Base-by-base conservation (phyloP, 23 tunicate species). In the Halocynthia roretzi region DNA sequence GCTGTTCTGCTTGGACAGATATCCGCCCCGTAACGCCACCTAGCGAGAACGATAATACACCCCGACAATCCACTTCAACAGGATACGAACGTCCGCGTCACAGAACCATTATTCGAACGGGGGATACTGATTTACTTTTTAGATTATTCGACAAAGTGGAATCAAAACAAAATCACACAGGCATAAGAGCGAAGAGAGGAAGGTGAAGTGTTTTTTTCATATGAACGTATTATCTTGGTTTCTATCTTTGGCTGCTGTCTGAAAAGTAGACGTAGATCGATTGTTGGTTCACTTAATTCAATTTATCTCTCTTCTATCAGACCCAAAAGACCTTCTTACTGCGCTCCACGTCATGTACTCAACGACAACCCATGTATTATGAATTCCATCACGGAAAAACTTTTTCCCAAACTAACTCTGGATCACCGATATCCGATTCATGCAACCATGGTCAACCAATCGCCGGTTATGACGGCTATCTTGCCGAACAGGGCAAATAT, bases 311-410 rank as follows among this genome's bases (percentile, higher is more conserved):
- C 9, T 67, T 80, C 1, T 64, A 70, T 52, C 75, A 89, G 96
- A 67, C 88, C 96, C 44, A 84, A 84, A 54, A 70, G 87, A 17
- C 76, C 88, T 6, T 72, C 84, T 54, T 74, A 74, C 49, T 31
- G 85, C 50, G 72, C 70, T 10, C 81, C 97, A n/a, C 74, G 85
- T 10, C 77, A 82, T 14, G 75, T 62, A 10, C 70, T 77, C 80
- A 82, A 92, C 78, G 71, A 86, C 82, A 86, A 92, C 73, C 92
- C 98, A 7, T 92, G 86, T 80, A 92, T 86, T 52, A 82, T 86
- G 56, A 72, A 92, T 18, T 92, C 98, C 19, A 86, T 92, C 81
- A 86, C 92, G 6, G 87, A 86, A 56, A 82, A 86, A 50, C 80
- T 92, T 11, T 86, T 92, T 49, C 87, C 92, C 5, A 92, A 86